Evolutionary conservation across 2,113 vertebrate genomes (phyloP), one percentile per base, ranked within the genome.

Genomic region (Mus musculus): DNA sequence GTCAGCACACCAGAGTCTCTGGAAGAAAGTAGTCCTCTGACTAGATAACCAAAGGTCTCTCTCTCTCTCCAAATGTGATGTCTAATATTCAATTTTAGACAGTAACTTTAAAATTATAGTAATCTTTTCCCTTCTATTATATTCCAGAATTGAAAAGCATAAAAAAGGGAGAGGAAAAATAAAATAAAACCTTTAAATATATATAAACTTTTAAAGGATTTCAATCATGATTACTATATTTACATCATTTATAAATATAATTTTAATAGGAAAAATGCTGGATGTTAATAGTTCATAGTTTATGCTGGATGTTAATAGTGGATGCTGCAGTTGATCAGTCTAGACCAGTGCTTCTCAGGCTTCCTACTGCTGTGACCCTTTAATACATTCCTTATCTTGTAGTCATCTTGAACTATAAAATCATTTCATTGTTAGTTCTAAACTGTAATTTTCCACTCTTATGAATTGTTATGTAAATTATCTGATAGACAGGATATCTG

Each of bases 81-180:
- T 71, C 26, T 59, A 75, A 84, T 59, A 78, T 71, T 77, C 93
- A 89, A 67, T 86, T 93, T 63, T 65, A 81, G 71, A 76, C 22
- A 26, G 24, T 90, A 92, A 80, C 8, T 59, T 92, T 95, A 81
- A 93, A 95, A 94, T 76, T 54, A 88, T 17, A 90, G 12, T 93
- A 63, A 93, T 63, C 5, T 89, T 89, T 84, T 61, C 46, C 28
- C 12, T 61, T 54, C 67, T 65, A 33, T 81, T 65, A 89, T 4
- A 16, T 1, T 22, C n/a, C 22, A 86, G 33, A 93, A 86, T 59
- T 90, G 22, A 89, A 77, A 46, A 90, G 26, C 30, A 30, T 3
- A 67, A 90, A 92, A 30, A 52, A 28, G n/a, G 1, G 6, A 76
- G 22, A 92, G 2, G 1, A 0, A 89, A 88, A 96, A 42, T 33